A percentile compares a stretch with the other conserved stretches of the same genome.
Evolutionary conservation across 2,113 vertebrate genomes (phyloP).

Genomic region (Platichthys flesus): DNA sequence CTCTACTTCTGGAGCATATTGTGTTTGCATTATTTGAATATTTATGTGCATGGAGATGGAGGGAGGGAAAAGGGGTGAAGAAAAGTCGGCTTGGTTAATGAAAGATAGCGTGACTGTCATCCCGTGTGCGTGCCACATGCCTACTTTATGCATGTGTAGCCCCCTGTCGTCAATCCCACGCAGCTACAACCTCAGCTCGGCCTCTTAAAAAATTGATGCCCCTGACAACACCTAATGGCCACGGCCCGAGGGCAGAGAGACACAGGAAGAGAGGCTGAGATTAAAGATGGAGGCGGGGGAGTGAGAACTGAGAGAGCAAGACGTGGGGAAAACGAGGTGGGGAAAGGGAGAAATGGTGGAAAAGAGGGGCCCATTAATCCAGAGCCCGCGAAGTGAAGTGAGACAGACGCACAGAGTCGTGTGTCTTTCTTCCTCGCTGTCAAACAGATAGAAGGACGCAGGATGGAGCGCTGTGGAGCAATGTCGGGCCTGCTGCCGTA

Average conservation of each 20-base stretch:
- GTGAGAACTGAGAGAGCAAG: neutral
- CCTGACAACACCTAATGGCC: conserved; percentile 67
- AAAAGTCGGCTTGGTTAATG: neutral
- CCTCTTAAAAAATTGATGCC: conserved; percentile 67
- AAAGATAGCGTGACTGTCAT: conserved; percentile 1
- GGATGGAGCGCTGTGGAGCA: neutral
- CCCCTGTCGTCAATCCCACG: conserved; percentile 11
- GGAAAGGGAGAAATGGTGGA: neutral
- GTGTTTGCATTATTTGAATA: conserved; percentile 7
- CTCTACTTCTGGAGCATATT: neutral
- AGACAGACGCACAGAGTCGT: conserved; percentile 18
- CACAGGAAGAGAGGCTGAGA: conserved; percentile 23
- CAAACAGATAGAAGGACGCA: conserved; percentile 10
- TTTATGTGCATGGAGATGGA: neutral
- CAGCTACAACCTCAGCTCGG: conserved; percentile 23
- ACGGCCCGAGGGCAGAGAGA: conserved; percentile 58
- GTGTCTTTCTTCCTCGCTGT: conserved; percentile 26
- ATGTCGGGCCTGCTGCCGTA: conserved; percentile 32
- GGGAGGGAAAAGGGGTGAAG: neutral
- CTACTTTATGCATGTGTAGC: conserved; percentile 37
- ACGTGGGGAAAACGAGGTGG: neutral
- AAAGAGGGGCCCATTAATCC: neutral
- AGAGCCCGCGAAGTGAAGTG: conserved; percentile 9
- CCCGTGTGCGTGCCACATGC: conserved; percentile 27
- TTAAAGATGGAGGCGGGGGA: conserved; percentile 17